Evolutionary conservation across 2,113 vertebrate genomes (phyloP).

Genomic region (Numenius arquata): DNA sequence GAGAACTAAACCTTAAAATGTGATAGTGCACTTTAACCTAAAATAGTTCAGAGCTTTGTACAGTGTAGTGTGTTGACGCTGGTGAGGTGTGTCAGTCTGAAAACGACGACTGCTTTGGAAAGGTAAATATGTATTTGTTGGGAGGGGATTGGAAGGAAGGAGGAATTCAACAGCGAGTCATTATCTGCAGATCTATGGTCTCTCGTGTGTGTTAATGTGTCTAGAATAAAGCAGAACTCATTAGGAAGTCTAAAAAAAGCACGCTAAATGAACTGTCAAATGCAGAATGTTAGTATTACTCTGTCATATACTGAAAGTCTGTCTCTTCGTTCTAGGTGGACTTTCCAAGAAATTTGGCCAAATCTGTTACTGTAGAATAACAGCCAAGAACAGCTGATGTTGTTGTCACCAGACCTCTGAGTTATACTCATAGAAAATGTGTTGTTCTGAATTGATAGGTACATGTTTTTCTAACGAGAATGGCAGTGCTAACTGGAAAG

Average conservation of each 20-base stretch:
- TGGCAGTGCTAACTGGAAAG: not conserved
- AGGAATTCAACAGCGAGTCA: not conserved
- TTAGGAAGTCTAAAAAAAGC: not conserved
- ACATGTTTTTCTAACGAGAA: not conserved
- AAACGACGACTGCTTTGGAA: not conserved
- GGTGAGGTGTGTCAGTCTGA: not conserved
- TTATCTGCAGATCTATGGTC: not conserved
- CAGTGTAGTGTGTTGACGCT: not conserved
- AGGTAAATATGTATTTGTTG: not conserved
- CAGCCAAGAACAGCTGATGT: not conserved
- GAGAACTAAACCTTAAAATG: not conserved
- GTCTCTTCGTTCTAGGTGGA: conserved; percentile 83
- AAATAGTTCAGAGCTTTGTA: not conserved
- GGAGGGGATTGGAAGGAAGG: not conserved
- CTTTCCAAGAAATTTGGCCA: conserved; percentile 95
- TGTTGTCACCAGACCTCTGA: not conserved
- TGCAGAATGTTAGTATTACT: not conserved
- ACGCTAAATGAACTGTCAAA: not conserved
- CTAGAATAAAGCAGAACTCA: conserved; percentile 8
- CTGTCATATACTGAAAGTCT: conserved; percentile 13
- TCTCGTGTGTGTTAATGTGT: not conserved
- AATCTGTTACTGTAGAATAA: conserved; percentile 96
- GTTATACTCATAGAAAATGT: not conserved
- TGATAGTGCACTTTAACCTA: not conserved
- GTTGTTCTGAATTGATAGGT: conserved; percentile 11